Evolutionary conservation across 2,888 invertebrate species (phyloP).

Genomic region (Caenorhabditis zanzibari): DNA sequence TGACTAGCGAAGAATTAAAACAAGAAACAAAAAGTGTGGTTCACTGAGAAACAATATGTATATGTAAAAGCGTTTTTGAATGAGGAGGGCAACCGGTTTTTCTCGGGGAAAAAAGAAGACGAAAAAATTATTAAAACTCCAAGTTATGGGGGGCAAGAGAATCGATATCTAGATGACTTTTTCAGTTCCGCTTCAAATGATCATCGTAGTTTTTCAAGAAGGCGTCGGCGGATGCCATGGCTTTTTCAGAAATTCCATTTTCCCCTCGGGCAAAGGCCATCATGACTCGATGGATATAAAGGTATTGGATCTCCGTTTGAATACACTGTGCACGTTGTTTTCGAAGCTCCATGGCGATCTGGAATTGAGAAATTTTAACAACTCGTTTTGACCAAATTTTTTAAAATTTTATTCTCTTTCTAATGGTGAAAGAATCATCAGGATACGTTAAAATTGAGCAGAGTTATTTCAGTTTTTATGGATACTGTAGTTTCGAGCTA

Average conservation of each 20-base stretch:
- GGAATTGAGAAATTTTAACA: slow-evolving; percentile 63
- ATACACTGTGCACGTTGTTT: slow-evolving; percentile 71
- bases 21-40: background rate
- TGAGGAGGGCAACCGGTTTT: slow-evolving; percentile 5
- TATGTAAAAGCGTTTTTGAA: background rate
- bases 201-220: slow-evolving; percentile 55
- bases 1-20: background rate
- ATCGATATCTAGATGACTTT: slow-evolving; percentile 7
- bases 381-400: no score
- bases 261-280: slow-evolving; percentile 65
- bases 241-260: slow-evolving; percentile 52
- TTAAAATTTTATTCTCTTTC: no score
- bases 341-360: slow-evolving; percentile 72
- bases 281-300: slow-evolving; percentile 74
- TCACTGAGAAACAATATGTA: slow-evolving; percentile 1
- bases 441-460: no score
- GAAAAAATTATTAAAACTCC: background rate
- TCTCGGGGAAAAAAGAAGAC: background rate
- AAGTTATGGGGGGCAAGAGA: background rate
- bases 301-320: slow-evolving; percentile 75
- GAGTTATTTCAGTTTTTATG: no score
- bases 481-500: no score
- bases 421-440: no score
- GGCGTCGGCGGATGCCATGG: slow-evolving; percentile 37
- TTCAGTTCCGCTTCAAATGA: slow-evolving; percentile 51